Evolutionary conservation across 2,888 invertebrate genomes (phyloP).

Genomic region (Drosophila flavopinicola): DNA sequence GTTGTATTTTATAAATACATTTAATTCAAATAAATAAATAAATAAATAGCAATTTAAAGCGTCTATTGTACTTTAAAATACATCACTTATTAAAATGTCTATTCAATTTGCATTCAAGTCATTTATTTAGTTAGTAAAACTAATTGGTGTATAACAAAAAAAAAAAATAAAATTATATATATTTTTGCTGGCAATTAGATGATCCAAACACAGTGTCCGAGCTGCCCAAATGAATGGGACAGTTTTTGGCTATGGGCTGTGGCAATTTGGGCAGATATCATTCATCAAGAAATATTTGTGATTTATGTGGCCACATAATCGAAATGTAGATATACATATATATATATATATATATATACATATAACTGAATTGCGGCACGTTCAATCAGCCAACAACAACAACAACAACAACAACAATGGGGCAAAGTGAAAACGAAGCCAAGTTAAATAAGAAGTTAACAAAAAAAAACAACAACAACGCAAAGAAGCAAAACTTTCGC

Average conservation of each 20-base stretch:
- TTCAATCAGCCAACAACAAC: constrained; percentile 39
- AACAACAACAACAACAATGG: constrained; percentile 29
- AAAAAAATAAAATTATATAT: neutral
- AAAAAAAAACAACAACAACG: constrained; percentile 18
- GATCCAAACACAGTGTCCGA: constrained; percentile 4
- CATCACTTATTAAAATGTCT: neutral
- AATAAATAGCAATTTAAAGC: too few species aligned
- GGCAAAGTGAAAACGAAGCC: constrained; percentile 72
- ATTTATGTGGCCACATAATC: constrained; percentile 24
- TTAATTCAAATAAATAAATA: too few species aligned
- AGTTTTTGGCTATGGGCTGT: too few species aligned
- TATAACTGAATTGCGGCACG: constrained; percentile 50
- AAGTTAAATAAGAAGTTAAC: constrained; percentile 73
- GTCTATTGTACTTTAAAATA: too few species aligned
- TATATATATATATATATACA: neutral
- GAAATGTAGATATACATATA: neutral
- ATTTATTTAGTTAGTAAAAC: constrained; percentile 1
- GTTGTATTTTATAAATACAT: too few species aligned
- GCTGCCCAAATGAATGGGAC: neutral
- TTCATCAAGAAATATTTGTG: constrained; percentile 22
- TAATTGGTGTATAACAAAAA: constrained; percentile 6
- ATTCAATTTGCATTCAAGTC: neutral
- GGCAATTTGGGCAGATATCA: constrained; percentile 10
- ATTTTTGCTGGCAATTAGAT: constrained; percentile 6
- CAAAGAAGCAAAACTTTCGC: constrained; percentile 66